A percentile compares a stretch with the other conserved stretches of the same genome.
Evolutionary conservation across 1,140 invertebrate species (phyloP).

Genomic region (Steinernema khuongi): DNA sequence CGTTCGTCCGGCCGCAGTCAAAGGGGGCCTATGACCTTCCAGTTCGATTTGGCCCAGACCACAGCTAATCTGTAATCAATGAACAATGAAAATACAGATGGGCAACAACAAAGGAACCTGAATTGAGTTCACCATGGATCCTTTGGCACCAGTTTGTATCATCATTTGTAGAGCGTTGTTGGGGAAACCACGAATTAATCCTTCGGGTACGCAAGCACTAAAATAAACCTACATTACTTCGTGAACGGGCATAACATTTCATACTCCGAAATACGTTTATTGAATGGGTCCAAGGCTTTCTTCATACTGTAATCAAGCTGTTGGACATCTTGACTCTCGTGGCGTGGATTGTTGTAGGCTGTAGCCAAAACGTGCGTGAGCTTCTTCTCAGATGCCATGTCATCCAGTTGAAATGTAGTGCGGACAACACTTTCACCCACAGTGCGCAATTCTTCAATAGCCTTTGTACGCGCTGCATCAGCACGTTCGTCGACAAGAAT

Average conservation of each 20-base stretch:
- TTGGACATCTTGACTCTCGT: slow-evolving; percentile 72
- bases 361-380: slow-evolving; percentile 62
- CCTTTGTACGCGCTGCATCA: slow-evolving; percentile 69
- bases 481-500: slow-evolving; percentile 74
- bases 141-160: slow-evolving; percentile 96
- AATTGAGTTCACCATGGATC: slow-evolving; percentile 68
- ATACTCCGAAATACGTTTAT: slow-evolving; percentile 81
- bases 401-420: slow-evolving; percentile 69
- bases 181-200: slow-evolving; percentile 78
- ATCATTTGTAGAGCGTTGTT: slow-evolving; percentile 92
- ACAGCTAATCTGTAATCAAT: slow-evolving; percentile 87
- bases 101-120: slow-evolving; percentile 38
- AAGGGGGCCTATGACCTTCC: slow-evolving; percentile 88
- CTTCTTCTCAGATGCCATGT: slow-evolving; percentile 62
- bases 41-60: slow-evolving; percentile 93
- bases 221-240: slow-evolving; percentile 30
- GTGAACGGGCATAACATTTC: not conserved
- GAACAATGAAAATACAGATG: slow-evolving; percentile 12
- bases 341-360: slow-evolving; percentile 63
- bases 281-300: slow-evolving; percentile 71
- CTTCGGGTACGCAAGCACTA: slow-evolving; percentile 72
- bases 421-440: slow-evolving; percentile 68
- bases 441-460: slow-evolving; percentile 68
- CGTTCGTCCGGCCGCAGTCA: slow-evolving; percentile 85
- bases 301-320: slow-evolving; percentile 82